Conservation (phyloP, 1,140 invertebrate species). For the Procambarus virginalis region DNA sequence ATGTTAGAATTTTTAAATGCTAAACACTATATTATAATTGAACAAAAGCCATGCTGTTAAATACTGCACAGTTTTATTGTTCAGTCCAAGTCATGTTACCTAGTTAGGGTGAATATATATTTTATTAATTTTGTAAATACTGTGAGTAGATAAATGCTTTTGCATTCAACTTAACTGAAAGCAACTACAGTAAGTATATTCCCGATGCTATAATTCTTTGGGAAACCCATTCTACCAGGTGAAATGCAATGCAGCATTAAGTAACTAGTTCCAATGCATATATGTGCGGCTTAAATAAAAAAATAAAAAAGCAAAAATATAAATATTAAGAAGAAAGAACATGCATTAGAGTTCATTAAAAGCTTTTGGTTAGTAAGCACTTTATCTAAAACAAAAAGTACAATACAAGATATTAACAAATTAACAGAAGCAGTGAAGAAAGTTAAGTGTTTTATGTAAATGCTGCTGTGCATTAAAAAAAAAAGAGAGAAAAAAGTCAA, state of each 20-base stretch:
- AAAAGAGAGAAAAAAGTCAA: slow-evolving; percentile 6
- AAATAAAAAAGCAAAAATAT: background rate
- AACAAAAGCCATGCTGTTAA: slow-evolving; percentile 26
- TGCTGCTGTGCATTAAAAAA: background rate
- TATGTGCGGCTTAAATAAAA: too few relatives aligned
- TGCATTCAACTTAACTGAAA: background rate
- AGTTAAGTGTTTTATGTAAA: background rate
- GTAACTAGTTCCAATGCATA: background rate
- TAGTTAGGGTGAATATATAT: background rate
- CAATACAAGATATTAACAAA: background rate
- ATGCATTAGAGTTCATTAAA: background rate
- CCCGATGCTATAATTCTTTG: background rate
- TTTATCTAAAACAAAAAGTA: background rate
- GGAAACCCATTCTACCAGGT: background rate
- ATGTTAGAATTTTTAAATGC: background rate
- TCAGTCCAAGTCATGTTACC: background rate
- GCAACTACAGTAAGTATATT: background rate
- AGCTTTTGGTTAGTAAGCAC: background rate
- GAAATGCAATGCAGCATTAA: background rate
- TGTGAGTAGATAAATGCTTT: background rate
- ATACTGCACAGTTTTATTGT: background rate
- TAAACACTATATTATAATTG: background rate
- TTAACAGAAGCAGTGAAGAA: slow-evolving; percentile 18
- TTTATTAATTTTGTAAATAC: background rate
- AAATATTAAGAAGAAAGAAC: background rate